Base-by-base conservation (phyloP, 2,113 vertebrate species). In the Thalassarche chlororhynchos region DNA sequence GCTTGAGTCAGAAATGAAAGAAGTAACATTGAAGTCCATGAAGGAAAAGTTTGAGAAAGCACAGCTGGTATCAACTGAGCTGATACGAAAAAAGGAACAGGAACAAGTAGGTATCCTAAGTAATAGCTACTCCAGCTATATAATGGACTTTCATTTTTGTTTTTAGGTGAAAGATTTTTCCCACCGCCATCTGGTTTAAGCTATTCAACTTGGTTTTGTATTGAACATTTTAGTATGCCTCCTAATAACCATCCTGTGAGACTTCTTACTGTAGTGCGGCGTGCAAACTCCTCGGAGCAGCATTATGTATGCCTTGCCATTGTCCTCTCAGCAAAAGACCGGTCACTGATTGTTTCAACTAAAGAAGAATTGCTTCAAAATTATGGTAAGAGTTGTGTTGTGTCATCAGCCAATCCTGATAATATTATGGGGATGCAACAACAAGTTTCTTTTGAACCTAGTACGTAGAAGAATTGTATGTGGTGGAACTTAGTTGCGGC, bases 151-250 rank as follows among this genome's bases (percentile, higher is more conserved):
- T 68, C 40, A 26, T 28, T 72, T 36, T 93, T 81, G 64, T n/a
- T 84, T 87, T n/a, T 91, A 99, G 99, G 99, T 54, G 99, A 99
- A 98, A 98, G 99, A 34, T 97, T 99, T 97, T 99, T 99, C 69
- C 99, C 99, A 40, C 99, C 99, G 4, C 99, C 99, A 0, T 99
- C 99, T 23, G 99, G 99, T 74, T 98, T 99, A 82, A 99, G 99
- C 94, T 99, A 99, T 97, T 99, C 99, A 34, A 99, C 98, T 69
- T 99, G 99, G 99, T 99, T 99, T 98, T 99, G 99, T 7, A 99
- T 99, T 72, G 99, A 99, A 96, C 99, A 98, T 40, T 99, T 99
- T 94, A 99, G 99, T 83, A 72, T 97, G 0, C 87, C 98, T 40
- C 98, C 99, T 9, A 98, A 99, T 87, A 98, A 98, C 90, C 99